These are phyloP conservation scores for Lithophane leautieri DNA, from an alignment of 2,888 invertebrate genomes.

Conservation along the genomic window DNA sequence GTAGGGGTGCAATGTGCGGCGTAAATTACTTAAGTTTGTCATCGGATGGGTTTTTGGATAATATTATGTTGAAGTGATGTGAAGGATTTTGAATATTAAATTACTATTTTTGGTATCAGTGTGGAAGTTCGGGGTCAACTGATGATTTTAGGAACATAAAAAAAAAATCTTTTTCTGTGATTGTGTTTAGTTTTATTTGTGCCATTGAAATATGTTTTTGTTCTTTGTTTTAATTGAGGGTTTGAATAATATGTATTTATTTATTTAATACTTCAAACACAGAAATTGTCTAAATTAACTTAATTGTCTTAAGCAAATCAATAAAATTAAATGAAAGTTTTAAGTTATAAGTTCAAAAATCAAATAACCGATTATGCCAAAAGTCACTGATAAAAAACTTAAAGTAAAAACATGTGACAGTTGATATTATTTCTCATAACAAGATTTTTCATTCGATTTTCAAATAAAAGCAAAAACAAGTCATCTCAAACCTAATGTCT, in stretches of 20 bases:
- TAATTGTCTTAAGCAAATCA: no score
- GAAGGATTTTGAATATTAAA: neutral
- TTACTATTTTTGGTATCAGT: slow-evolving; percentile 1
- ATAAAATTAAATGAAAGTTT: neutral
- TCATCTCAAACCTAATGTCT: neutral
- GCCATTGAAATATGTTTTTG: no score
- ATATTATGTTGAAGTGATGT: slow-evolving; percentile 1
- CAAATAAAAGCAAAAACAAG: neutral
- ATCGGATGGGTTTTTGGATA: slow-evolving; percentile 25
- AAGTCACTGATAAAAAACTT: neutral
- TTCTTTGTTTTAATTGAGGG: neutral
- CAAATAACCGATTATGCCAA: neutral
- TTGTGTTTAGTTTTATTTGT: no score
- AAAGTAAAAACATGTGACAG: neutral
- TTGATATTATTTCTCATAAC: neutral
- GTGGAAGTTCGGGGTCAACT: no score
- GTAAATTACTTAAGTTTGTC: slow-evolving; percentile 59
- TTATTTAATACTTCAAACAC: neutral
- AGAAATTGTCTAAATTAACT: neutral
- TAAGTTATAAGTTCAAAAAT: neutral
- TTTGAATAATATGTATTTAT: neutral
- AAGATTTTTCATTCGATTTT: neutral
- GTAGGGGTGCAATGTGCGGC: slow-evolving; percentile 47
- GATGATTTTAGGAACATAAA: no score
- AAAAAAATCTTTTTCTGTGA: no score